These are phyloP conservation scores for Sphaerodactylus townsendi DNA, from an alignment of 2,113 vertebrate genomes.

Conservation along the genomic window DNA sequence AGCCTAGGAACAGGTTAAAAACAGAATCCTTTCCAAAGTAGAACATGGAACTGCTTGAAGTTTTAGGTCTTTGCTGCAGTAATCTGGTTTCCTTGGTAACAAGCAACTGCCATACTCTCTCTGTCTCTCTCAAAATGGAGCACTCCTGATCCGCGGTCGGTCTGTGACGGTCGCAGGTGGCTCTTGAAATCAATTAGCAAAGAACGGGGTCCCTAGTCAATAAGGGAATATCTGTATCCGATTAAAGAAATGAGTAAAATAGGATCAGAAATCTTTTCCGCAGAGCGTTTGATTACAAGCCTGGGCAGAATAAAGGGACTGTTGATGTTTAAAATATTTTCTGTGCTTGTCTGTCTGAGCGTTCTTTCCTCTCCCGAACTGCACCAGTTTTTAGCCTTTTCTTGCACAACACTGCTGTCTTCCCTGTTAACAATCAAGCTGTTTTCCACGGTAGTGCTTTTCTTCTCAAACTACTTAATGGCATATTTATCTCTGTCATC, in stretches of 20 bases:
- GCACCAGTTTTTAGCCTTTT: background rate
- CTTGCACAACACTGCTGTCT: background rate
- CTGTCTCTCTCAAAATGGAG: constrained; percentile 31
- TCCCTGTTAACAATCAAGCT: background rate
- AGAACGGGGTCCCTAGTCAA: constrained; percentile 20
- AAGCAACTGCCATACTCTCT: constrained; percentile 36
- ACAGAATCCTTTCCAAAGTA: constrained; percentile 31
- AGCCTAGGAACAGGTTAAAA: constrained; percentile 36
- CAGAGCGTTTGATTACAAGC: background rate
- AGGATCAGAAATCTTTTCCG: background rate
- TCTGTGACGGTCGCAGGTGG: constrained; percentile 49
- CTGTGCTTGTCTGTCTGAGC: background rate
- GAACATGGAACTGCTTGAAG: constrained; percentile 29
- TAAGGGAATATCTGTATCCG: constrained; percentile 3
- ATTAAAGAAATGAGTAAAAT: background rate
- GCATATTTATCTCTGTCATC: too few species aligned
- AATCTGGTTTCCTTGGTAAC: constrained; percentile 60
- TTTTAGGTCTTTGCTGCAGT: constrained; percentile 47
- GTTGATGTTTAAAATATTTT: background rate
- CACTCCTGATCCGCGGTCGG: constrained; percentile 16
- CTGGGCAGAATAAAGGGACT: background rate
- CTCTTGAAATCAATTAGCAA: constrained; percentile 42
- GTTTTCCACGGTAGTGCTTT: background rate
- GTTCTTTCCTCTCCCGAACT: background rate
- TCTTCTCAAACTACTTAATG: background rate